phyloP scores from a whole-genome alignment of 1,140 invertebrate species.

The Phthorimaea operculella region DNA sequence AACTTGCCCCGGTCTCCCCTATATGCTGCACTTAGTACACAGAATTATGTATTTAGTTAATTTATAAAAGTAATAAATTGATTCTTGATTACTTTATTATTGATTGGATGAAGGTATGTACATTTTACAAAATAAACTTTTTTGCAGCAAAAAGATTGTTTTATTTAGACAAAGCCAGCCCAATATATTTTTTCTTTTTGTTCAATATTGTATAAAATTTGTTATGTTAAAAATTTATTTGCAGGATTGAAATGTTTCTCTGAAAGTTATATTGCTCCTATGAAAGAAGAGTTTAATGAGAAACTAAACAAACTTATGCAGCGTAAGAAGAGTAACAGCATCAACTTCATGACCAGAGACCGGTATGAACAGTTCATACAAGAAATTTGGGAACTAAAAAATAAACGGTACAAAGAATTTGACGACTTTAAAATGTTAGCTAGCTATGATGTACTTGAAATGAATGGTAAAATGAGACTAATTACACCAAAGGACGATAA shows the following conservation, averaged over 20 bases:
- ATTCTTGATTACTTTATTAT: no score
- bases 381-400: slow-evolving; percentile 38
- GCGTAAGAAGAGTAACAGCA: slow-evolving; percentile 41
- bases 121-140: no score
- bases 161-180: no score
- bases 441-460: slow-evolving; percentile 41
- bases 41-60: no score
- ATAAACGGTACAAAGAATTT: slow-evolving; percentile 29
- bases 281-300: slow-evolving; percentile 40
- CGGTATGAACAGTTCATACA: slow-evolving; percentile 39
- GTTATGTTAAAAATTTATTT: slow-evolving; percentile 10
- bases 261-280: slow-evolving; percentile 19
- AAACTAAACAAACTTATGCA: slow-evolving; percentile 35
- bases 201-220: no score
- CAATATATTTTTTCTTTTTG: no score
- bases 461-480: slow-evolving; percentile 33
- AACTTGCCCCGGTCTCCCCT: no score
- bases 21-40: no score
- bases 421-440: slow-evolving; percentile 44
- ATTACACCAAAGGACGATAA: slow-evolving; percentile 35
- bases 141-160: no score
- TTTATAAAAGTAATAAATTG: no score
- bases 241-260: slow-evolving; percentile 21
- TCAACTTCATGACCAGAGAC: slow-evolving; percentile 28
- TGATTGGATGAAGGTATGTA: no score